phyloP scores from a whole-genome alignment of 2,797 vertebrate genomes.

The Gymnoscopelus microlampas region DNA sequence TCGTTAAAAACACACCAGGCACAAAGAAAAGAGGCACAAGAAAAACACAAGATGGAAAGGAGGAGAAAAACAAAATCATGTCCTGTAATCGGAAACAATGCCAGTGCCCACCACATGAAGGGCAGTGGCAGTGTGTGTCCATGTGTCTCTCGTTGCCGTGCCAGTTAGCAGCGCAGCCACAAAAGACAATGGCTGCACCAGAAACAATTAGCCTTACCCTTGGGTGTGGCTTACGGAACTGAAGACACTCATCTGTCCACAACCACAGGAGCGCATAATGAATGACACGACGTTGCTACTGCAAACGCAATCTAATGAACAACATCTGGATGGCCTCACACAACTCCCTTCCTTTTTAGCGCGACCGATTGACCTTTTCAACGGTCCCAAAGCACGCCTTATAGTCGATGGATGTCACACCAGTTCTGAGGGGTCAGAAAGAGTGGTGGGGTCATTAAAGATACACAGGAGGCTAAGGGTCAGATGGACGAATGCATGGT shows the following conservation, averaged over 20 bases:
- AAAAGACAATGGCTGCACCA: constrained; percentile 73
- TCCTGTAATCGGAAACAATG: constrained; percentile 78
- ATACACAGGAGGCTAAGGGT: too few relatives aligned
- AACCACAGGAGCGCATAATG: constrained; percentile 64
- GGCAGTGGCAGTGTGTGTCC: constrained; percentile 55
- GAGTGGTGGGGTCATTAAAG: too few relatives aligned
- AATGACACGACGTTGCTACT: constrained; percentile 63
- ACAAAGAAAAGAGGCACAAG: constrained; percentile 43
- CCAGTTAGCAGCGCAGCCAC: constrained; percentile 70
- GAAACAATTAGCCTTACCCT: constrained; percentile 71
- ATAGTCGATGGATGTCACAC: constrained; percentile 7
- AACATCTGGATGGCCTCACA: constrained; percentile 55
- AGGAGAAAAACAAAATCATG: constrained; percentile 68
- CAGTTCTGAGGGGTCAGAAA: not conserved
- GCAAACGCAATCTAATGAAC: constrained; percentile 72
- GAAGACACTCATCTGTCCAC: constrained; percentile 56
- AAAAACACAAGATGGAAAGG: constrained; percentile 52
- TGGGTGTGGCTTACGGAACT: constrained; percentile 61
- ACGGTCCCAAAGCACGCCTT: constrained; percentile 13
- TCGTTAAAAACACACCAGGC: constrained; percentile 52
- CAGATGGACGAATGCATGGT: too few relatives aligned
- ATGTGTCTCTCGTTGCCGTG: constrained; percentile 67
- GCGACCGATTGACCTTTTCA: constrained; percentile 54
- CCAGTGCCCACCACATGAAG: constrained; percentile 73
- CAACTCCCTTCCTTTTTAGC: constrained; percentile 44